Conservation (phyloP, 2,797 vertebrate genomes). For the Mormyrops attenuatus region DNA sequence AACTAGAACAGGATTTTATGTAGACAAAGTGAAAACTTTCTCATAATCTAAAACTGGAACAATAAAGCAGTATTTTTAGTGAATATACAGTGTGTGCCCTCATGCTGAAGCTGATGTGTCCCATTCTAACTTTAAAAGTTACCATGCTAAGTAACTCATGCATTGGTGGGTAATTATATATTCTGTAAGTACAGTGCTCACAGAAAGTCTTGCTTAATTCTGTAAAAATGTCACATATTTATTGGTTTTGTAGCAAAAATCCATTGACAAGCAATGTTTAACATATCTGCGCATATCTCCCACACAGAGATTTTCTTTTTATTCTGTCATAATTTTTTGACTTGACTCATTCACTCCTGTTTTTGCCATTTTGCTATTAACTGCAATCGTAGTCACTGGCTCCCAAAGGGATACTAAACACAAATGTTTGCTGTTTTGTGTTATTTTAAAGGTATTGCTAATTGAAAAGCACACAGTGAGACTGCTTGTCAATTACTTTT, state of each 20-base stretch:
- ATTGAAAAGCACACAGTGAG: background rate
- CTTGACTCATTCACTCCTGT: background rate
- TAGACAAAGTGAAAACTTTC: constrained; percentile 1
- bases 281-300: background rate
- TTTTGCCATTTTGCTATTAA: background rate
- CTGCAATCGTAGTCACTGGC: background rate
- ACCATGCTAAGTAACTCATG: background rate
- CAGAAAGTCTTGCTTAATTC: background rate
- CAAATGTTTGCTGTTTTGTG: background rate
- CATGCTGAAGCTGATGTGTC: background rate
- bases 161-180: background rate
- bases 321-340: background rate
- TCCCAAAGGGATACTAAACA: background rate
- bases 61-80: background rate
- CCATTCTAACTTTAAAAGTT: background rate
- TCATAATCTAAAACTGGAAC: background rate
- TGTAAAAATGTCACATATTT: background rate
- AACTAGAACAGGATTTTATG: background rate
- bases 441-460: background rate
- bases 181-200: background rate
- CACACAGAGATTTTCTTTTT: background rate
- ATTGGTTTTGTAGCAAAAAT: background rate
- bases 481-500: background rate
- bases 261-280: background rate
- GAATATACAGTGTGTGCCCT: background rate